A percentile compares a stretch with the other conserved stretches of the same genome.
Evolutionary conservation across 2,113 vertebrate species (phyloP).

Genomic region (Proteles cristata): DNA sequence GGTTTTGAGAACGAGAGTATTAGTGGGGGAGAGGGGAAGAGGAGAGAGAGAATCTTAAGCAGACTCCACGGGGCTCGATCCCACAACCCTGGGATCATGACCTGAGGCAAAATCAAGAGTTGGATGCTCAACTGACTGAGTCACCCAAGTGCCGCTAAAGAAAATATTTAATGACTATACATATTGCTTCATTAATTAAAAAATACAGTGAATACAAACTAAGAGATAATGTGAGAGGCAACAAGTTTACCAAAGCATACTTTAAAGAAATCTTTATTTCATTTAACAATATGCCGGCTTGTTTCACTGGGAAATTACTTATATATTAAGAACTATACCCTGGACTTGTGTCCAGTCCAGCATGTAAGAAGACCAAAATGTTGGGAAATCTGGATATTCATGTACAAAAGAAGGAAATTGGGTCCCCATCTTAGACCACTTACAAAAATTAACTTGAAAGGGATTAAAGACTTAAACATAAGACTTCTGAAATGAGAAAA

Average conservation of each 20-base stretch:
- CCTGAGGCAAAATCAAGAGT: no score
- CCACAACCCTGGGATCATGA: no score
- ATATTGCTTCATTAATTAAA: neutral
- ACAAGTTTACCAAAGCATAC: neutral
- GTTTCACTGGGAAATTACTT: neutral
- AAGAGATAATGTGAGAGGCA: neutral
- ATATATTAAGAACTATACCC: neutral
- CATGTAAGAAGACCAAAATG: neutral
- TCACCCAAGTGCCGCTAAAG: neutral
- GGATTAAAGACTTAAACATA: neutral
- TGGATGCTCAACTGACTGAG: no score
- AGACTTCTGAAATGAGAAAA: neutral
- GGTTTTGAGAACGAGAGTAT: no score
- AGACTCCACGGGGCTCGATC: no score
- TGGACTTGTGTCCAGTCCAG: neutral
- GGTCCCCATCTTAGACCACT: neutral
- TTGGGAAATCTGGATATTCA: neutral
- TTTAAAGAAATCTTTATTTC: neutral
- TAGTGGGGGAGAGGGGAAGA: no score
- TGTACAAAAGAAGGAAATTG: neutral
- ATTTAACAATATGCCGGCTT: neutral
- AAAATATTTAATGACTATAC: neutral
- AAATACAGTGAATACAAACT: neutral
- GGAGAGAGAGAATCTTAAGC: no score
- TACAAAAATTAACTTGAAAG: neutral